Conservation (phyloP, 2,888 invertebrate species). For the Digitonthophagus gazella region DNA sequence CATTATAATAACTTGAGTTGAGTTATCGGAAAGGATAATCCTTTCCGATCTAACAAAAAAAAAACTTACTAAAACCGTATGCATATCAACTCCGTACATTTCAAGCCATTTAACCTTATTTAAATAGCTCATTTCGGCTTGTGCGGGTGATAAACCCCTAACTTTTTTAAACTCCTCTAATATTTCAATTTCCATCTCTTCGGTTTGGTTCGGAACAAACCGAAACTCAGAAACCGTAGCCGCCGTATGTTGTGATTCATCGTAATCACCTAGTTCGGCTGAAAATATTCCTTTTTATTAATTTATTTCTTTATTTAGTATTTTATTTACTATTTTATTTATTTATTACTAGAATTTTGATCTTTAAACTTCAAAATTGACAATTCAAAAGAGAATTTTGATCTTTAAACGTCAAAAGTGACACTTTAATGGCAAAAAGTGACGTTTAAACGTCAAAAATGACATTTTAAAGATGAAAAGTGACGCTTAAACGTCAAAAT, state of each 20-base stretch:
- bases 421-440: too few relatives aligned
- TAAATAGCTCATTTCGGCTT: conserved; percentile 91
- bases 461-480: not conserved
- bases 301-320: not conserved
- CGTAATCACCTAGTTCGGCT: conserved; percentile 98
- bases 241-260: conserved; percentile 87
- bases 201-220: conserved; percentile 94
- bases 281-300: conserved; percentile 29
- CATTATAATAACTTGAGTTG: not conserved
- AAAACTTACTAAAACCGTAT: conserved; percentile 74
- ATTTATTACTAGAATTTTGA: too few relatives aligned
- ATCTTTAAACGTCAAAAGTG: too few relatives aligned
- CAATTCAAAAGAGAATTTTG: too few relatives aligned
- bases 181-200: conserved; percentile 93
- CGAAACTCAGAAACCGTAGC: conserved; percentile 97
- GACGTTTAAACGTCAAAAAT: too few relatives aligned
- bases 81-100: conserved; percentile 99
- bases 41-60: not conserved
- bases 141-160: conserved; percentile 87
- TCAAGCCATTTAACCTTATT: conserved; percentile 95
- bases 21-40: not conserved
- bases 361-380: too few relatives aligned
- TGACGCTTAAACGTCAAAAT: too few relatives aligned
- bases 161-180: conserved; percentile 88
- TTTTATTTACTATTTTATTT: too few relatives aligned